Evolutionary conservation across 2,113 vertebrate species (phyloP).

Genomic region (Ageneiosus marmoratus): DNA sequence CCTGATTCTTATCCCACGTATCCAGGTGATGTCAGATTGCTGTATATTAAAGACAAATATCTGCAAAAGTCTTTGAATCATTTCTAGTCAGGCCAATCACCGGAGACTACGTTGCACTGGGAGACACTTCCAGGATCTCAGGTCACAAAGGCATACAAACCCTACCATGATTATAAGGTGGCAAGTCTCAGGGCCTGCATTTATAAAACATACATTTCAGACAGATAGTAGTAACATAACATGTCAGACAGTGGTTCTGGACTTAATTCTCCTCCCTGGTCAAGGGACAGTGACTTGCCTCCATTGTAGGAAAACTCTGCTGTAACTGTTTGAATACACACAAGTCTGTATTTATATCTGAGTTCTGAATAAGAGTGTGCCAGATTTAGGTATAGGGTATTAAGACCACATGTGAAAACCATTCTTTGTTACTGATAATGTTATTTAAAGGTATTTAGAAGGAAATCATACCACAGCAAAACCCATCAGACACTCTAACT

Average conservation of each 20-base stretch:
- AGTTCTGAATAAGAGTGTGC: neutral
- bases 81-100: too few relatives aligned
- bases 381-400: neutral
- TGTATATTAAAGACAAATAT: too few relatives aligned
- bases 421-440: neutral
- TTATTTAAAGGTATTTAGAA: neutral
- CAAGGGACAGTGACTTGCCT: neutral
- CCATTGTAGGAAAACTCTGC: neutral
- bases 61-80: too few relatives aligned
- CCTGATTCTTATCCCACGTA: too few relatives aligned
- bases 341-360: neutral
- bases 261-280: neutral
- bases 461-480: neutral
- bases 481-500: neutral
- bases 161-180: too few relatives aligned
- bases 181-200: too few relatives aligned
- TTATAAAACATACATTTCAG: too few relatives aligned
- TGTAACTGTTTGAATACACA: neutral
- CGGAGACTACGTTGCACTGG: too few relatives aligned
- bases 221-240: neutral
- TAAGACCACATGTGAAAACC: neutral
- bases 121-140: too few relatives aligned
- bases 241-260: neutral
- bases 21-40: too few relatives aligned
- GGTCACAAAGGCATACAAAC: too few relatives aligned